These are phyloP conservation scores for Crenichthys baileyi DNA, from an alignment of 2,797 vertebrate species.

Conservation along the genomic window DNA sequence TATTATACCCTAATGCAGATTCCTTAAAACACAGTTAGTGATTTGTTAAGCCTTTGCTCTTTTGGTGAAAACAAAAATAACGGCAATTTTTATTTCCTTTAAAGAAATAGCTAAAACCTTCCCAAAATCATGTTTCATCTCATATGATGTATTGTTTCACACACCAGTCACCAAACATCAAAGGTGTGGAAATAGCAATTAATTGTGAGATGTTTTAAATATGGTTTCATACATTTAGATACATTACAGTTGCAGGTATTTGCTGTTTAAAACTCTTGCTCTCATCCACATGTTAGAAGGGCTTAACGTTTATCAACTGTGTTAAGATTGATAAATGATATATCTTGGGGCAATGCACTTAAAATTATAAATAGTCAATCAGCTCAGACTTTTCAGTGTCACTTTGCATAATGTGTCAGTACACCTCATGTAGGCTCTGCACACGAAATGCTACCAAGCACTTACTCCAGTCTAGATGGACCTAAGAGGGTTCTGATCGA, in stretches of 20 bases:
- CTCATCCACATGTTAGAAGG: not conserved
- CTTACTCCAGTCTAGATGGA: slow-evolving; percentile 5
- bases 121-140: too few species aligned
- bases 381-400: not conserved
- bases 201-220: not conserved
- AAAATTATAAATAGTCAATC: not conserved
- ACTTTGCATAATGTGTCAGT: slow-evolving; percentile 3
- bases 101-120: too few species aligned
- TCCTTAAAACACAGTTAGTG: too few species aligned
- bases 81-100: too few species aligned
- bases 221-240: not conserved
- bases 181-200: too few species aligned
- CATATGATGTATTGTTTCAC: not conserved
- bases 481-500: slow-evolving; percentile 15
- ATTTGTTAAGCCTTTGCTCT: too few species aligned
- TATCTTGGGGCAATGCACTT: not conserved
- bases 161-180: too few species aligned
- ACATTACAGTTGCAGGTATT: not conserved
- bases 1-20: too few species aligned
- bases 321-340: slow-evolving; percentile 1
- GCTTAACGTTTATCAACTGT: not conserved
- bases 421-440: not conserved
- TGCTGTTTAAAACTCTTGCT: not conserved
- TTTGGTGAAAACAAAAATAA: too few species aligned
- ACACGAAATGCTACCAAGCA: not conserved